Base-by-base conservation (phyloP, 2,113 vertebrate species). In the Microtus montanus region DNA sequence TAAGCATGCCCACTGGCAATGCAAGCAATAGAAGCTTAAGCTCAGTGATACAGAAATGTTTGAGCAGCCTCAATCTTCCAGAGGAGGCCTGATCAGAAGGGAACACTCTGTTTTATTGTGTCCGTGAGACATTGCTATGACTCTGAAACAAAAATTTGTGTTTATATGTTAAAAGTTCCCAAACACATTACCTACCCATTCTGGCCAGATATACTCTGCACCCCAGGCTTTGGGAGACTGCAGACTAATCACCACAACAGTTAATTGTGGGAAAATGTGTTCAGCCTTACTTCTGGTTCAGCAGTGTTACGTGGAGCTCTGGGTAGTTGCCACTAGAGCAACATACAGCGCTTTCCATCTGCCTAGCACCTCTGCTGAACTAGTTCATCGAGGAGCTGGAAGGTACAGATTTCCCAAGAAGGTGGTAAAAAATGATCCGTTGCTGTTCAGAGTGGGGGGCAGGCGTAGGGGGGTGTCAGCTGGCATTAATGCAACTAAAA, bases 371-470 rank as follows among this genome's bases (percentile, higher is more conserved):
- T 52, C 3, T 1, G 68, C 49, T 71, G 33, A 92, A 24, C 66
- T 71, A 66, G 83, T 73, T 83, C 87, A 89, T 91, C 78, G 52
- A 49, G n/a, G 77, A 92, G 22, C 20, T 44, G 54, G 30, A 49
- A 94, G 92, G 64, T 87, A 19, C 77, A 89, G 64, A 61, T 93
- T 82, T 92, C 74, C 89, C 58, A 82, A 41, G 26, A 83, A 82
- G 70, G 79, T 61, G 89, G 86, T n/a, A 78, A 38, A 87, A 87
- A 91, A 75, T 74, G 52, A 78, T 91, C 84, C 79, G 41, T 87
- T 94, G 84, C 58, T 92, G n/a, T 85, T 85, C 58, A 49, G 17
- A 85, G 70, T 30, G 10, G 15, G 15, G 17, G 66, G 35, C 14
- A 17, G 6, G 68, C 0, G 7, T 3, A 19, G 87, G 85, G 61